Evolutionary conservation across 2,113 vertebrate genomes (phyloP), one percentile per base, ranked within the genome.

Genomic region (Thinocorus orbignyianus): DNA sequence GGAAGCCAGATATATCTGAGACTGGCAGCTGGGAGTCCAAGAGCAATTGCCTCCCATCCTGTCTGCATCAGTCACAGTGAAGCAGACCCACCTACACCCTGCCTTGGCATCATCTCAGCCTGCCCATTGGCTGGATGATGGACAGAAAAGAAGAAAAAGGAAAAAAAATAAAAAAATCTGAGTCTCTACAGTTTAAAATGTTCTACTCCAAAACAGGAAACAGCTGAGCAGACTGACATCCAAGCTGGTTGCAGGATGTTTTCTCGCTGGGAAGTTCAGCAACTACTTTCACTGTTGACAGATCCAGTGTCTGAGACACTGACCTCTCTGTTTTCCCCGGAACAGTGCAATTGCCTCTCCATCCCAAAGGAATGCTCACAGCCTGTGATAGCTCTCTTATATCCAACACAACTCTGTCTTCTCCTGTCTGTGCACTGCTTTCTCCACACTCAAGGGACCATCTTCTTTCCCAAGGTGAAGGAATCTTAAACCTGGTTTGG

Each of bases 171-270:
- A n/a, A 52, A 31, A 57, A 37, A 60, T 3, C 4, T 13, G 41
- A 24, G 3, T 76, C 74, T 92, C 69, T 78, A 18, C 60, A 74
- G 33, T 81, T 86, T 39, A 60, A 83, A 88, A 89, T 81, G 69
- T 48, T 74, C 48, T 79, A 74, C 30, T 93, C 83, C 93, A 93
- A 91, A 96, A 93, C 95, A 97, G 96, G 96, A 97, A 95, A 37
- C 96, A 97, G 95, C 94, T 97, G 96, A 97, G 77, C 91, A 91
- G 93, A 74, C 69, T 95, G 96, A 95, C 96, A 97, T 97, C 86
- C 61, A 95, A 96, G 93, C 91, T 92, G 84, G 16, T 83, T 0
- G 13, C 91, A 96, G 96, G 96, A 97, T 97, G 94, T 96, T 96
- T 92, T 91, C 86, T 92, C 81, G 71, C 77, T 93, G 93, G 72